These are phyloP conservation scores for Syngnathus typhle DNA, from an alignment of 2,113 vertebrate genomes.

Conservation along the genomic window DNA sequence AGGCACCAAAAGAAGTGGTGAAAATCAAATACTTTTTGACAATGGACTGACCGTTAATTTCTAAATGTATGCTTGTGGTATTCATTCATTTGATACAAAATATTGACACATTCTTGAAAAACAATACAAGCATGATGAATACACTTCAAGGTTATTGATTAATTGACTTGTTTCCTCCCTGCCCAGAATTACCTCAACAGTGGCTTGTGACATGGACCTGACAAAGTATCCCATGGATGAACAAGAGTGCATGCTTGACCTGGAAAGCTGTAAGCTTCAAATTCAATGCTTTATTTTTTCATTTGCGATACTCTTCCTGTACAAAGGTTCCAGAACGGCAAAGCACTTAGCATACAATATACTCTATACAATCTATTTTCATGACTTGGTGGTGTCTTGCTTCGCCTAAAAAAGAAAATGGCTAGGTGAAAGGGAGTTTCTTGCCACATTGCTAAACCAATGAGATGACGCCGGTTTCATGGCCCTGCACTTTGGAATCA, in stretches of 20 bases:
- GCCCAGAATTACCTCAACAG: constrained; percentile 86
- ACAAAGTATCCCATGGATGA: constrained; percentile 98
- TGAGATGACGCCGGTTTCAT: too few species aligned
- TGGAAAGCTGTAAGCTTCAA: constrained; percentile 89
- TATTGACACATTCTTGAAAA: background rate
- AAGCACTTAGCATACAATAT: too few species aligned
- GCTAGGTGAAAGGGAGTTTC: too few species aligned
- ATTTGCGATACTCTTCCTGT: too few species aligned
- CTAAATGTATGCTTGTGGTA: background rate
- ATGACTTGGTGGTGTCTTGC: too few species aligned
- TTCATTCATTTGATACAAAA: background rate
- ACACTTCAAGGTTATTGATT: background rate
- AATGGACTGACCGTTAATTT: background rate
- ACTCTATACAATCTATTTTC: too few species aligned
- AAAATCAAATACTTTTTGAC: background rate
- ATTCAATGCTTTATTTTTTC: background rate
- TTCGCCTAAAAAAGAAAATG: too few species aligned
- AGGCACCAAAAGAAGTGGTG: background rate
- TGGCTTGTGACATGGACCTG: constrained; percentile 96
- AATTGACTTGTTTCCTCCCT: background rate
- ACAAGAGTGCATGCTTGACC: constrained; percentile 92
- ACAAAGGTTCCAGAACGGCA: too few species aligned
- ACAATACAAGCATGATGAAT: background rate
- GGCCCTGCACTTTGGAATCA: too few species aligned
- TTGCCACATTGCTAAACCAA: too few species aligned